These are phyloP conservation scores for Pyrgilauda ruficollis DNA, from an alignment of 2,113 vertebrate species.

Conservation along the genomic window DNA sequence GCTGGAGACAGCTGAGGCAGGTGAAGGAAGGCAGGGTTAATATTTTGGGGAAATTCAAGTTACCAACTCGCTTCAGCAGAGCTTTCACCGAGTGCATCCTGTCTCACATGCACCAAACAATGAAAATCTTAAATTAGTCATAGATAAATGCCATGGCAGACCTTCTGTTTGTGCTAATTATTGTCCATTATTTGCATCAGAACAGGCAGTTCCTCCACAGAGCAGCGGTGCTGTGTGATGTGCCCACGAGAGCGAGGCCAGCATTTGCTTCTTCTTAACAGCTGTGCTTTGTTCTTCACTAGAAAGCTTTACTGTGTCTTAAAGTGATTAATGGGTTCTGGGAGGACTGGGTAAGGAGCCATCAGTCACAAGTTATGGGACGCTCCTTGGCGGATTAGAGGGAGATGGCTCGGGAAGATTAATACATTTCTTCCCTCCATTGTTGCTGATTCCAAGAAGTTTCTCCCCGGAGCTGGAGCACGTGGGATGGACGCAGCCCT, in stretches of 20 bases:
- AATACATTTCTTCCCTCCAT: background rate
- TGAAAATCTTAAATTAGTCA: background rate
- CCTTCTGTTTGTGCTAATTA: background rate
- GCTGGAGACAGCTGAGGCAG: background rate
- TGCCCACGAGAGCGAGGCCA: background rate
- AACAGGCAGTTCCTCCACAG: background rate
- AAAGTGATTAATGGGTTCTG: constrained; percentile 11
- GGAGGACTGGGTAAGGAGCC: background rate
- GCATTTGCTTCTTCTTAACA: background rate
- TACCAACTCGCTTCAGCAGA: background rate
- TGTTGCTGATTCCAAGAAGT: background rate
- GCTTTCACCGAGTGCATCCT: background rate
- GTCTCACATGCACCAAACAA: background rate
- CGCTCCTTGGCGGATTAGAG: background rate
- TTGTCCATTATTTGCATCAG: background rate
- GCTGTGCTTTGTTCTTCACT: constrained; percentile 6
- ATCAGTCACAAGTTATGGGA: background rate
- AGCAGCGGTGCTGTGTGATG: background rate
- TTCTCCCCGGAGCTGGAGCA: background rate
- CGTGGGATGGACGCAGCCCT: rapidly evolving
- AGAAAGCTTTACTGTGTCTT: background rate
- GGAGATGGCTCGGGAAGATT: background rate
- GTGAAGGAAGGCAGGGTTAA: background rate
- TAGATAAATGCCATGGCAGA: background rate
- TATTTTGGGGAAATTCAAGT: background rate